Evolutionary conservation across 2,113 vertebrate species (phyloP), one percentile per base, ranked within the genome.

Genomic region (Nesogale talazaci): DNA sequence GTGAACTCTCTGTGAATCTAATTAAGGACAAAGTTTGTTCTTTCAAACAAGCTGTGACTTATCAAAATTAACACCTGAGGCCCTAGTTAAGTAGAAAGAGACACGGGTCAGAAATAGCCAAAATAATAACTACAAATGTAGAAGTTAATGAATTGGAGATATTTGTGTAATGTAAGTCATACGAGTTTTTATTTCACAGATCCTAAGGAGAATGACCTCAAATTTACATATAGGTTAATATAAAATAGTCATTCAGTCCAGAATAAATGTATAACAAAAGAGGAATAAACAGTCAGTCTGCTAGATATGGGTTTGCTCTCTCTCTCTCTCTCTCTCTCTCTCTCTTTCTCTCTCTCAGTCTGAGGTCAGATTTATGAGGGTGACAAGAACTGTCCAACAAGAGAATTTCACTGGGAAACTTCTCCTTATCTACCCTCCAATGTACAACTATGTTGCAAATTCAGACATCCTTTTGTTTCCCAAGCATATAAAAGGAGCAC

Each of bases 1-100:
- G 57, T 12, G 92, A 88, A 46, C 20, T 69, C 56, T 25, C 2
- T 69, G 56, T 46, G 27, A 86, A 34, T 80, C 19, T 81, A 80
- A 93, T 89, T 88, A 89, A 72, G 27, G 46, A 56, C 16, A 31
- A 84, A 83, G 12, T 83, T 72, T 59, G 5, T 86, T 94, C 38
- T 86, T 90, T 38, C 27, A 46, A 5, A 69, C 10, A 70, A 89
- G 3, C 20, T 72, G 20, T 90, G 20, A 91, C 69, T 75, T 74
- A 91, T 29, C 10, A 94, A 92, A 94, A 91, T 95, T 57, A 93
- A 65, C 40, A 91, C 56, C 16, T 19, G 72, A 93, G 9, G 6
- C 2, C 42, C 20, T 83, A 19, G 11, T 65, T 82, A 79, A 93
- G 22, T 40, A 89, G 29, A 93, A 88, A 86, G 56, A 59, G 8